Evolutionary conservation across 1,140 invertebrate species (phyloP).

Genomic region (Caenorhabditis elegans): DNA sequence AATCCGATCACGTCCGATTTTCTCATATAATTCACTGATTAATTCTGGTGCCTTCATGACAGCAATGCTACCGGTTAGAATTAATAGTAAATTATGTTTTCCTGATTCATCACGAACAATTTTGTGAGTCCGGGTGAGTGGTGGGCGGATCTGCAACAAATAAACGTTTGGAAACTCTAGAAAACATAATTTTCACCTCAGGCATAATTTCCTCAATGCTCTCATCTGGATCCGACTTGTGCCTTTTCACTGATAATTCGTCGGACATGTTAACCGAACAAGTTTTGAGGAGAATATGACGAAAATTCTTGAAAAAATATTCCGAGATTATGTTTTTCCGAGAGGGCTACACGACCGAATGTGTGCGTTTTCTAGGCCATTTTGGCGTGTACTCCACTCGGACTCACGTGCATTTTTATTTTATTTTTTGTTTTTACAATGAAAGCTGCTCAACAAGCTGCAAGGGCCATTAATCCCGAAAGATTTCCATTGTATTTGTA

Average conservation of each 20-base stretch:
- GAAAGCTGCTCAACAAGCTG: neutral
- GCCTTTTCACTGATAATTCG: neutral
- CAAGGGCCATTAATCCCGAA: neutral
- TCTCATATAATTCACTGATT: slow-evolving; percentile 70
- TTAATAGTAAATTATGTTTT: slow-evolving; percentile 73
- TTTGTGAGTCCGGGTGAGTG: slow-evolving; percentile 27
- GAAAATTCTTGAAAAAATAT: no score
- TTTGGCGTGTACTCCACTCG: neutral
- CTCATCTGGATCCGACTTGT: neutral
- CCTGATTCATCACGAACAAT: slow-evolving; percentile 27
- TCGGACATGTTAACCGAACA: neutral
- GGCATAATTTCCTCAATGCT: neutral
- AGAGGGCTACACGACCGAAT: neutral
- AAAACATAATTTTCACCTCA: neutral
- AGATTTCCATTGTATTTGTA: slow-evolving; percentile 7
- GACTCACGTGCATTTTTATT: neutral
- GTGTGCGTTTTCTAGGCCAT: neutral
- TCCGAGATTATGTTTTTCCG: no score
- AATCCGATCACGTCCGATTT: slow-evolving; percentile 51
- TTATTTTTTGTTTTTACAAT: neutral
- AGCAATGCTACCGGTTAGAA: slow-evolving; percentile 87
- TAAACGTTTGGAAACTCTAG: neutral
- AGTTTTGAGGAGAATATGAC: no score
- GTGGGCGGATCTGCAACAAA: neutral
- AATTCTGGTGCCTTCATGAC: slow-evolving; percentile 80